Evolutionary conservation across 2,888 invertebrate genomes (phyloP).

Genomic region (Magallana nippona): DNA sequence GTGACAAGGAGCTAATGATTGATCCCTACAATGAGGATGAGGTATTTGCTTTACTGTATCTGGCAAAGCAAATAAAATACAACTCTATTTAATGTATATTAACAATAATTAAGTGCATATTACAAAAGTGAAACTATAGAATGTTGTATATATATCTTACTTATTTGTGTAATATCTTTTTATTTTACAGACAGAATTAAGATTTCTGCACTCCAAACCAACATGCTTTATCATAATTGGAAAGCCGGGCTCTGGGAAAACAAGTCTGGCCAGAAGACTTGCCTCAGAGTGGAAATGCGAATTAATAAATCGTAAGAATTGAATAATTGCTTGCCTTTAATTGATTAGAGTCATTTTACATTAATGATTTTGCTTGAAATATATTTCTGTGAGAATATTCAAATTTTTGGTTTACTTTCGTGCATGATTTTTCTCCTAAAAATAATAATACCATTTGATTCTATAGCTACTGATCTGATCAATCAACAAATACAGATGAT

Average conservation of each 20-base stretch:
- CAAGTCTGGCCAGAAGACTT: slow-evolving; percentile 75
- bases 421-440: too few species aligned
- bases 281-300: slow-evolving; percentile 79
- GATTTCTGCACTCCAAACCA: slow-evolving; percentile 78
- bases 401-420: too few species aligned
- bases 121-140: too few species aligned
- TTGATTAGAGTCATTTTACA: too few species aligned
- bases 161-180: background rate
- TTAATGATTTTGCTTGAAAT: too few species aligned
- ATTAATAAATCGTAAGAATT: slow-evolving; percentile 76
- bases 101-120: too few species aligned
- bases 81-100: too few species aligned
- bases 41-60: slow-evolving; percentile 56
- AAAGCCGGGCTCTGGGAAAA: slow-evolving; percentile 79
- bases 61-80: too few species aligned
- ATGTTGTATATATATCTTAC: too few species aligned
- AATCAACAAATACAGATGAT: slow-evolving; percentile 75
- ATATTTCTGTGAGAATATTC: too few species aligned
- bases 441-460: background rate
- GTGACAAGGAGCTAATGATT: slow-evolving; percentile 56
- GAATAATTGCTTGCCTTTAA: background rate
- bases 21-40: slow-evolving; percentile 78
- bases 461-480: slow-evolving; percentile 77
- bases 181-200: slow-evolving; percentile 76
- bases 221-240: slow-evolving; percentile 79